Percentiles rank a stretch among this genome's conserved stretches.
Evolutionary conservation across 2,797 vertebrate species (phyloP).

Genomic region (Esox masquinongy): DNA sequence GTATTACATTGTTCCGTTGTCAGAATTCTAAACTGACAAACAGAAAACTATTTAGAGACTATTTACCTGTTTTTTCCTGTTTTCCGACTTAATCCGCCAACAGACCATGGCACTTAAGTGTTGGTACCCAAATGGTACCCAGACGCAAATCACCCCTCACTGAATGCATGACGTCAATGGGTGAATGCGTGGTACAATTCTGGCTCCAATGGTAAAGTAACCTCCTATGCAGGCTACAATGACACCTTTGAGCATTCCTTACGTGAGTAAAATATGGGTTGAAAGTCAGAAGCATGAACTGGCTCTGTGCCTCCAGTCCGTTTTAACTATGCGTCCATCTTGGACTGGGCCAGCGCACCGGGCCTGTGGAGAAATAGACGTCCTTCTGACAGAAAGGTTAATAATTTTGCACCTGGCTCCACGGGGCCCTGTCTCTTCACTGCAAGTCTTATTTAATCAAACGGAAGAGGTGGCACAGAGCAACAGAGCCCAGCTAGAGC

Average conservation of each 20-base stretch:
- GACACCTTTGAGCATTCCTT: slow-evolving; percentile 47
- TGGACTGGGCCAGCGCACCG: slow-evolving; percentile 40
- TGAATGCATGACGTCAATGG: too few species aligned
- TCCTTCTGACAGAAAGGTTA: slow-evolving; percentile 71
- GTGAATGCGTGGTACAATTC: too few species aligned
- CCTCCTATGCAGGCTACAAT: slow-evolving; percentile 3
- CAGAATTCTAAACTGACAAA: too few species aligned
- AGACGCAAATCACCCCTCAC: too few species aligned
- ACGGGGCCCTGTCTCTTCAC: slow-evolving; percentile 53
- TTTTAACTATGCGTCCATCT: slow-evolving; percentile 46
- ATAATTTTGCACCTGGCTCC: slow-evolving; percentile 68
- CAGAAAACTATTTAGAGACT: too few species aligned
- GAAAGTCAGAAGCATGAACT: slow-evolving; percentile 8
- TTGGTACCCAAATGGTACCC: too few species aligned
- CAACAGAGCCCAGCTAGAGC: slow-evolving; percentile 12
- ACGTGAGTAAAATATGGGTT: slow-evolving; percentile 7
- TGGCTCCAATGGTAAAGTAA: too few species aligned
- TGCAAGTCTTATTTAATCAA: slow-evolving; percentile 70
- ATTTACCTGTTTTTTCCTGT: too few species aligned
- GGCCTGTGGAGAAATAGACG: slow-evolving; percentile 60
- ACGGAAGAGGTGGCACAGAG: slow-evolving; percentile 49
- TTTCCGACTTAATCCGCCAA: too few species aligned
- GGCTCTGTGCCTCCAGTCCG: slow-evolving; percentile 11
- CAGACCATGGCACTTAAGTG: too few species aligned
- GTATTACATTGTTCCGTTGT: too few species aligned